phyloP scores from a whole-genome alignment of 2,888 invertebrate species.

The Synergus laeviventris region DNA sequence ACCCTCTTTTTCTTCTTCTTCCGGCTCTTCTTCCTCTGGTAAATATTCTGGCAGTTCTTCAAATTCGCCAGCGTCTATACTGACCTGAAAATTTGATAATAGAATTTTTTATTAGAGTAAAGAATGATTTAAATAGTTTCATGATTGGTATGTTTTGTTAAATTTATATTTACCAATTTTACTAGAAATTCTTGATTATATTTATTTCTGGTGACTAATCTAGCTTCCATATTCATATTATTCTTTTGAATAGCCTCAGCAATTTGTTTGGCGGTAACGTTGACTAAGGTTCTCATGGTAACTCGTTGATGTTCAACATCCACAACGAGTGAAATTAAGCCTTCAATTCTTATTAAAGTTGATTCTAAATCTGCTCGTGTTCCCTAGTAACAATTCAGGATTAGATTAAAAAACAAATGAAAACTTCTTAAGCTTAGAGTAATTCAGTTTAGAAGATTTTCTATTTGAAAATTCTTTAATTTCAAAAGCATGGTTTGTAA shows the following conservation, averaged over 20 bases:
- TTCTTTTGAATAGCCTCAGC: slow-evolving; percentile 73
- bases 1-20: slow-evolving; percentile 70
- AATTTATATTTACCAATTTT: slow-evolving; percentile 65
- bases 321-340: slow-evolving; percentile 73
- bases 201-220: slow-evolving; percentile 74
- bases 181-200: slow-evolving; percentile 75
- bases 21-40: slow-evolving; percentile 70
- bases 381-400: slow-evolving; percentile 61
- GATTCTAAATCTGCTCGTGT: slow-evolving; percentile 73
- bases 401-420: background rate
- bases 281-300: slow-evolving; percentile 74
- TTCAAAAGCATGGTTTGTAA: background rate
- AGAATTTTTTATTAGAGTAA: background rate
- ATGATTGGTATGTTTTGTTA: background rate
- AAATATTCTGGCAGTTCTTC: slow-evolving; percentile 73
- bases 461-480: background rate
- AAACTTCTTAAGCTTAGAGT: too few species aligned
- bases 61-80: slow-evolving; percentile 63
- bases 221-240: slow-evolving; percentile 72
- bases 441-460: too few species aligned
- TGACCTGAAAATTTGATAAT: slow-evolving; percentile 58
- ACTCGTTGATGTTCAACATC: slow-evolving; percentile 75
- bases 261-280: slow-evolving; percentile 72
- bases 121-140: background rate
- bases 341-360: slow-evolving; percentile 73